Percentiles rank a stretch among this genome's conserved stretches.
phyloP scores from a whole-genome alignment of 2,888 invertebrate genomes.

The Mesochorus sp. region DNA sequence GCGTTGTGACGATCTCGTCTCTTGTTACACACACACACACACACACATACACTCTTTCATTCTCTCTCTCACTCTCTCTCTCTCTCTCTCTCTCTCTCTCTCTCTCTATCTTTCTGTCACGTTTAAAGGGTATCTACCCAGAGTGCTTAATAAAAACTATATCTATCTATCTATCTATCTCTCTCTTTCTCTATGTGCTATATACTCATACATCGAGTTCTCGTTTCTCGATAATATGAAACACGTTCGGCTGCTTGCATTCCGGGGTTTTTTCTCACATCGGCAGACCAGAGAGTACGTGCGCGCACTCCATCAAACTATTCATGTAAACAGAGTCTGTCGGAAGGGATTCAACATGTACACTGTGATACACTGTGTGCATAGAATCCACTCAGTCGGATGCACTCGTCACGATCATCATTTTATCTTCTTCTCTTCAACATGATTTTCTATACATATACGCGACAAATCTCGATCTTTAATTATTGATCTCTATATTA shows the following conservation, averaged over 20 bases:
- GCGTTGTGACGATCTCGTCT: conserved; percentile 31
- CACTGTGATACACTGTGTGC: background rate
- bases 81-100: too few species aligned
- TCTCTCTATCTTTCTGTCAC: too few species aligned
- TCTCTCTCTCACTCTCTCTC: too few species aligned
- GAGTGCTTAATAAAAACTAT: conserved; percentile 14
- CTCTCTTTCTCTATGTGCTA: background rate
- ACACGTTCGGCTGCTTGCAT: conserved; percentile 15
- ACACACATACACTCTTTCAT: too few species aligned
- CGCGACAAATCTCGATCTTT: too few species aligned
- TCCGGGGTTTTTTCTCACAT: conserved; percentile 25
- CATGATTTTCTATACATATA: too few species aligned
- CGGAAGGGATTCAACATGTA: background rate
- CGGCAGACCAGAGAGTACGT: conserved; percentile 24
- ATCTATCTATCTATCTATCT: background rate
- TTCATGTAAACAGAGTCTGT: background rate
- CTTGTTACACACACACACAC: too few species aligned
- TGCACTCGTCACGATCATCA: too few species aligned
- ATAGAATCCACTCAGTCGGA: conserved; percentile 21
- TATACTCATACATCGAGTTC: too few species aligned
- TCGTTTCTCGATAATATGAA: conserved; percentile 30
- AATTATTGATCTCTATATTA: too few species aligned
- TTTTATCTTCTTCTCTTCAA: too few species aligned
- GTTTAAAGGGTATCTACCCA: too few species aligned
- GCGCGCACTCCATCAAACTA: conserved; percentile 4